Conservation (phyloP, 92 coral and sea anemone genomes). For the Epizoanthus scotinus region DNA sequence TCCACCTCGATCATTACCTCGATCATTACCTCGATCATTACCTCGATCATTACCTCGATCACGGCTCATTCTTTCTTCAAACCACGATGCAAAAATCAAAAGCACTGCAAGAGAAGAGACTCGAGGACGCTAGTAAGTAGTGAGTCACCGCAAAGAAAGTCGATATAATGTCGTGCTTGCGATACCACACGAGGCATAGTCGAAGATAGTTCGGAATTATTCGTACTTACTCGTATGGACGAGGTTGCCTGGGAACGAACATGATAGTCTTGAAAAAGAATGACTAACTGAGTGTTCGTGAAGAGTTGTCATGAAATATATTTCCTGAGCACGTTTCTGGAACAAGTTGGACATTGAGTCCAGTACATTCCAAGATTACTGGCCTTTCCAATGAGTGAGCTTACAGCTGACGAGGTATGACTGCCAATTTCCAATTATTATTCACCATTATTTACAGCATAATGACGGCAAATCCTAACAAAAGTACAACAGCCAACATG, state of each 20-base stretch:
- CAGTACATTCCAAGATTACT: constrained; percentile 12
- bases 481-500: neutral
- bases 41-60: no score
- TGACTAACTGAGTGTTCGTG: neutral
- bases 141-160: constrained; percentile 1
- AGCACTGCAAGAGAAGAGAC: neutral
- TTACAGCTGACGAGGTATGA: constrained; percentile 73
- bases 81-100: neutral
- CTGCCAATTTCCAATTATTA: constrained; percentile 4
- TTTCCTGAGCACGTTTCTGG: constrained; percentile 19
- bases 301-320: constrained; percentile 22
- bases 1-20: constrained; percentile 82
- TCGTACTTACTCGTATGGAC: constrained; percentile 23
- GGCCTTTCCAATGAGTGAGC: constrained; percentile 61
- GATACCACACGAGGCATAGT: neutral
- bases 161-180: neutral
- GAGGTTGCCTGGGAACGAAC: constrained; percentile 48
- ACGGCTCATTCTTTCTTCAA: constrained; percentile 73
- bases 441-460: constrained; percentile 8
- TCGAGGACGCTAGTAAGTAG: neutral
- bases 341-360: constrained; percentile 20
- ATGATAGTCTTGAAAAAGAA: constrained; percentile 3
- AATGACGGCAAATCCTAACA: constrained; percentile 21
- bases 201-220: neutral
- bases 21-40: no score